Percentiles rank a stretch among this genome's conserved stretches.
phyloP scores from a whole-genome alignment of 2,113 vertebrate genomes.

The Brachionichthys hirsutus region DNA sequence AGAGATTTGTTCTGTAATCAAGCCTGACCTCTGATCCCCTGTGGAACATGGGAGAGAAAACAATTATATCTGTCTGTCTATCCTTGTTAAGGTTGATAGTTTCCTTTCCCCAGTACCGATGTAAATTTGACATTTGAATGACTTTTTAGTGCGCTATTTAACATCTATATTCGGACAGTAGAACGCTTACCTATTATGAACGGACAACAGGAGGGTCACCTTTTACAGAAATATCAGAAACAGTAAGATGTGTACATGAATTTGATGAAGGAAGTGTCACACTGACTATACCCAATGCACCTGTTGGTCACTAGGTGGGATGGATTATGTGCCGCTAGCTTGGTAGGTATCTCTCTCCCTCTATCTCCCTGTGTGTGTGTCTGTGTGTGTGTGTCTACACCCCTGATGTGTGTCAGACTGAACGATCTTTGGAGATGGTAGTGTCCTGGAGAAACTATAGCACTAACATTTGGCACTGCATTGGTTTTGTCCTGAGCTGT shows the following conservation, averaged over 20 bases:
- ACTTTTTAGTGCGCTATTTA: conserved; percentile 19
- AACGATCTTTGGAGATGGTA: conserved; percentile 46
- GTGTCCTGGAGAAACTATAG: conserved; percentile 48
- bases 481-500: conserved; percentile 51
- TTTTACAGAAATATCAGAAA: conserved; percentile 19
- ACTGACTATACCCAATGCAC: conserved; percentile 15
- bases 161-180: conserved; percentile 27
- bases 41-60: no score
- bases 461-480: conserved; percentile 64
- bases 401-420: conserved; percentile 54
- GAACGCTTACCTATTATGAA: conserved; percentile 33
- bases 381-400: conserved; percentile 18
- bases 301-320: conserved; percentile 40
- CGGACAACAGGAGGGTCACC: conserved; percentile 33
- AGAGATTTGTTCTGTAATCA: background rate
- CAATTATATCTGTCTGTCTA: background rate
- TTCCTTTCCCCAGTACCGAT: conserved; percentile 6
- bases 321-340: conserved; percentile 47
- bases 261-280: conserved; percentile 31
- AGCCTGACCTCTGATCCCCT: conserved; percentile 8
- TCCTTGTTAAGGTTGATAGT: conserved; percentile 8
- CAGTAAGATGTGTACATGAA: conserved; percentile 2
- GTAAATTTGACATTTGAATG: conserved; percentile 58
- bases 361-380: background rate
- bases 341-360: background rate